Evolutionary conservation across 2,888 invertebrate species (phyloP), one percentile per base, ranked within the genome.

Genomic region (Drosophila dives): DNA sequence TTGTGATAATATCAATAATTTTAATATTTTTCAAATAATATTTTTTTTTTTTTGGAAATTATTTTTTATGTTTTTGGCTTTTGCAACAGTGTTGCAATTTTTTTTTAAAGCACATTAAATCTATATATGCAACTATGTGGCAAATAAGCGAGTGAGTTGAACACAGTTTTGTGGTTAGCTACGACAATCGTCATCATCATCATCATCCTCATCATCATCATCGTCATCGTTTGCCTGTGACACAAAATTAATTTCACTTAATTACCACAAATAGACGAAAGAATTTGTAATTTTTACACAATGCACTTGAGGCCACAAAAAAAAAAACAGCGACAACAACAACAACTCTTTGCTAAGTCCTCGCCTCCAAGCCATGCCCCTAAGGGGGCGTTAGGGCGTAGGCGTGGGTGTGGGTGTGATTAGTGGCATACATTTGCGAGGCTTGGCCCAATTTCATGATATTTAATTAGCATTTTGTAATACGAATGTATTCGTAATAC

Each of bases 401-500:
- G 55, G 48, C 26, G 49, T 23, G 23, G 23, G 2, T 2, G 23
- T 50, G 17, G 48, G 72, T 72, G 80, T 73, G 89, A 83, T 85
- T 85, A 85, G 86, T 68, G 64, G 76, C 80, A 75, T 56, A 72
- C 79, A 78, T 76, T 81, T 66, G 68, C 61, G 54, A 83, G 88
- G 84, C 82, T 85, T 85, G 85, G 75, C 85, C 84, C 86, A 85
- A 72, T 88, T 85, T 65, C 72, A 77, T 70, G 71, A 62, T 77
- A 85, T 86, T 85, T 89, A 89, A 85, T 85, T 85, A 85, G 86
- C 85, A 88, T 86, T 87, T 84, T 86, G 84, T 88, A 88, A 81
- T 83, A 86, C 84, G 29, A 29, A 29, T 29, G 29, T 29, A 88
- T 81, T 89, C 66, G 86, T 70, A 80, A 83, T 86, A 58, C 89